Conservation (phyloP, 1,140 invertebrate species). For the Centruroides vittatus region DNA sequence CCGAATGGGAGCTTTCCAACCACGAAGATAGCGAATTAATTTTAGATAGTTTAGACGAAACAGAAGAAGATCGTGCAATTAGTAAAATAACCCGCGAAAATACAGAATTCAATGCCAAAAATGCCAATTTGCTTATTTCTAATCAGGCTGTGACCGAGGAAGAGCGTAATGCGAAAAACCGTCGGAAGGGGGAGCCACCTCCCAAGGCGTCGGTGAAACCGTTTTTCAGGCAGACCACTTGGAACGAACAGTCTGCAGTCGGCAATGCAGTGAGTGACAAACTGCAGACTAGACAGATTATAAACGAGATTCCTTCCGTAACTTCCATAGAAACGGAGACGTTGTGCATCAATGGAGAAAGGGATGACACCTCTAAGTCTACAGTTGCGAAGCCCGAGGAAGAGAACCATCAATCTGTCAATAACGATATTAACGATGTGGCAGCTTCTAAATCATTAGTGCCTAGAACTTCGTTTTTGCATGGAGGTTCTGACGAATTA, state of each 20-base stretch:
- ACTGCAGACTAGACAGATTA: no score
- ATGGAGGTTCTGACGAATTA: neutral
- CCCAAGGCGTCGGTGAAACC: neutral
- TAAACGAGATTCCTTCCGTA: no score
- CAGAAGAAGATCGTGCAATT: conserved; percentile 8
- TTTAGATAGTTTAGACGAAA: conserved; percentile 12
- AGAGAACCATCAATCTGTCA: neutral
- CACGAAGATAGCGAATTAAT: conserved; percentile 4
- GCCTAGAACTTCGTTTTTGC: conserved; percentile 8
- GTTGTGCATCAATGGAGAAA: no score
- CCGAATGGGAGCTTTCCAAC: conserved; percentile 11
- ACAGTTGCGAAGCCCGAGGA: no score
- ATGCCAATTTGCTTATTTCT: conserved; percentile 2
- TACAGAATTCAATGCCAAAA: conserved; percentile 13
- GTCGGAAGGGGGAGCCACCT: neutral
- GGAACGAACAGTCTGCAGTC: no score
- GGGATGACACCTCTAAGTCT: no score
- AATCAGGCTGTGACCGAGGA: neutral
- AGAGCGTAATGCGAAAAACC: neutral
- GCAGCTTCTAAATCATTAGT: neutral
- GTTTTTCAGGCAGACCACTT: no score
- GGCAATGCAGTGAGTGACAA: no score
- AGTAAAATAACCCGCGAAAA: conserved; percentile 9
- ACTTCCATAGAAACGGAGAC: no score
- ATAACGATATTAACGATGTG: conserved; percentile 1